Conservation (phyloP, 2,797 vertebrate species). For the Peromyscus melanophrys region DNA sequence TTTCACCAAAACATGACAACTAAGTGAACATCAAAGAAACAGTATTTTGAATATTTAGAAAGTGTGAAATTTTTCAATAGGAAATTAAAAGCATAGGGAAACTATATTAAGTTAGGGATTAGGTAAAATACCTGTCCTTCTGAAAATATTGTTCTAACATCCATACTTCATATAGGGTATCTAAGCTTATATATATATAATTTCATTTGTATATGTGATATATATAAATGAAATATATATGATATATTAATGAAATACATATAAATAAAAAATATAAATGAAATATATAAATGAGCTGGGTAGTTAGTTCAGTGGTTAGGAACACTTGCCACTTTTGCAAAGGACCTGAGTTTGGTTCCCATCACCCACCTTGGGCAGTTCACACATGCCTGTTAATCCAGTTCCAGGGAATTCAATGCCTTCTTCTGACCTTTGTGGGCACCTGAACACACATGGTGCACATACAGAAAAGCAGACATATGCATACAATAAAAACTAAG, state of each 20-base stretch:
- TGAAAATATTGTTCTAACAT: slow-evolving; percentile 28
- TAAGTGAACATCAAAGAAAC: slow-evolving; percentile 6
- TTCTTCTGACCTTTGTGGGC: background rate
- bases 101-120: background rate
- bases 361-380: background rate
- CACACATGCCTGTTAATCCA: background rate
- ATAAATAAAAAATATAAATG: no score
- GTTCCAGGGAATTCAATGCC: background rate
- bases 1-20: slow-evolving; percentile 29
- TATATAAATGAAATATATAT: no score
- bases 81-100: slow-evolving; percentile 51
- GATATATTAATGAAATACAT: no score
- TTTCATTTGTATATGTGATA: no score
- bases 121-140: background rate
- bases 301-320: background rate
- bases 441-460: background rate
- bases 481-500: background rate
- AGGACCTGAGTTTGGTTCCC: background rate
- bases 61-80: background rate
- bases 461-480: background rate
- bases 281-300: no score
- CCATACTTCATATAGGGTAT: background rate
- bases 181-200: background rate
- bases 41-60: slow-evolving; percentile 40
- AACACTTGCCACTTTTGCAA: background rate